These are phyloP conservation scores for Phylloscopus whistleri DNA, from an alignment of 2,113 vertebrate genomes.

Conservation along the genomic window DNA sequence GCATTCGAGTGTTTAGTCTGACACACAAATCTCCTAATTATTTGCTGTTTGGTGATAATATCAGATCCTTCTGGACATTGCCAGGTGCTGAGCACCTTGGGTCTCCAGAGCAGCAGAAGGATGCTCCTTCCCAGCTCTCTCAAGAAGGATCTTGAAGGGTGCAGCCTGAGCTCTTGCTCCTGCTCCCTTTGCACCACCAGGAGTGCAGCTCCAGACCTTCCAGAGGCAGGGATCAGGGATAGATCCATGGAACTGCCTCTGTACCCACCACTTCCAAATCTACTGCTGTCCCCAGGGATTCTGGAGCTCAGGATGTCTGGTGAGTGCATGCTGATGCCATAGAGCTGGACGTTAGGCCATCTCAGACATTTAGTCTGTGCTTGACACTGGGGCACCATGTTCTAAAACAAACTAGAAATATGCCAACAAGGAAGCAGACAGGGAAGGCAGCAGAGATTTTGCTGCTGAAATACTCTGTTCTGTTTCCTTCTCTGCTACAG, in stretches of 20 bases:
- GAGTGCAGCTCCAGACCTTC: neutral
- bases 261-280: neutral
- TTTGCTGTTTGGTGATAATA: neutral
- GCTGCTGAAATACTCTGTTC: neutral
- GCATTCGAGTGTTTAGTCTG: fast-evolving
- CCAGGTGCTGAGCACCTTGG: neutral
- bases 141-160: neutral
- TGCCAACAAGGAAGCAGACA: neutral
- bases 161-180: neutral
- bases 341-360: neutral
- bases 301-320: neutral
- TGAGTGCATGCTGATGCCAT: fast-evolving
- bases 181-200: neutral
- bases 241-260: neutral
- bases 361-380: neutral
- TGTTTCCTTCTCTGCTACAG: neutral
- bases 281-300: neutral
- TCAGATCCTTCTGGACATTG: neutral
- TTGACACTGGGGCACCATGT: neutral
- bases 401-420: neutral
- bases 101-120: neutral
- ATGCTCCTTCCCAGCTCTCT: neutral
- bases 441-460: neutral
- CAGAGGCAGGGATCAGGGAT: neutral
- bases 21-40: neutral